A percentile compares a stretch with the other conserved stretches of the same genome.
phyloP scores from a whole-genome alignment of 1,140 invertebrate species.

The Araneus ventricosus region DNA sequence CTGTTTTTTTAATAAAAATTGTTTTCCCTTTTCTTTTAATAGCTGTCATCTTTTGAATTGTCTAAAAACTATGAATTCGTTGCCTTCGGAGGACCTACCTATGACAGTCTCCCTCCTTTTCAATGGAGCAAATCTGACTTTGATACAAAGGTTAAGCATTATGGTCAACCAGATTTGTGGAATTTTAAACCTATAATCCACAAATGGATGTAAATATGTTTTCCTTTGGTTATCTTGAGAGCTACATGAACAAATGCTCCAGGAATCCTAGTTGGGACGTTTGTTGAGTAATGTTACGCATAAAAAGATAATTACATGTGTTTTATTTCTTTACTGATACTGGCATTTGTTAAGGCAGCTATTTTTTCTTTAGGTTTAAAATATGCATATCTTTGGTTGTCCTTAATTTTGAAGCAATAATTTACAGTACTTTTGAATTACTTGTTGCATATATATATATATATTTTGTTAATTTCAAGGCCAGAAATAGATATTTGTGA shows the following conservation, averaged over 20 bases:
- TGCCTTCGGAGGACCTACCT: conserved; percentile 84
- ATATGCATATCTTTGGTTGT: background rate
- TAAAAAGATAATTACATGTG: background rate
- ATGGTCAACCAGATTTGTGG: conserved; percentile 89
- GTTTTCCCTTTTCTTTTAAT: conserved; percentile 64
- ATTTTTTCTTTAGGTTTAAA: background rate
- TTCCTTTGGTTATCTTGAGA: background rate
- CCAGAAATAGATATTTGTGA: too few species aligned
- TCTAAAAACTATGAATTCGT: conserved; percentile 82
- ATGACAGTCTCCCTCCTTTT: conserved; percentile 85
- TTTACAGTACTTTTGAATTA: too few species aligned
- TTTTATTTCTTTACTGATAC: background rate
- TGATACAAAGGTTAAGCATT: conserved; percentile 83
- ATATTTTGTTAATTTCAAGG: too few species aligned
- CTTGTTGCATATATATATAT: too few species aligned
- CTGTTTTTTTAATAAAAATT: background rate
- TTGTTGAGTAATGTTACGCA: background rate
- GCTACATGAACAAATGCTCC: background rate
- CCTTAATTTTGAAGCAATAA: too few species aligned
- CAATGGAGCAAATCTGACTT: conserved; percentile 87
- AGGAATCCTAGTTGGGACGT: background rate
- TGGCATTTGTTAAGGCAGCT: background rate
- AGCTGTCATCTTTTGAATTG: conserved; percentile 81
- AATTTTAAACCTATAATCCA: conserved; percentile 84
- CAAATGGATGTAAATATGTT: conserved; percentile 79